These are phyloP conservation scores for Helostoma temminkii DNA, from an alignment of 2,797 vertebrate species.

Conservation along the genomic window DNA sequence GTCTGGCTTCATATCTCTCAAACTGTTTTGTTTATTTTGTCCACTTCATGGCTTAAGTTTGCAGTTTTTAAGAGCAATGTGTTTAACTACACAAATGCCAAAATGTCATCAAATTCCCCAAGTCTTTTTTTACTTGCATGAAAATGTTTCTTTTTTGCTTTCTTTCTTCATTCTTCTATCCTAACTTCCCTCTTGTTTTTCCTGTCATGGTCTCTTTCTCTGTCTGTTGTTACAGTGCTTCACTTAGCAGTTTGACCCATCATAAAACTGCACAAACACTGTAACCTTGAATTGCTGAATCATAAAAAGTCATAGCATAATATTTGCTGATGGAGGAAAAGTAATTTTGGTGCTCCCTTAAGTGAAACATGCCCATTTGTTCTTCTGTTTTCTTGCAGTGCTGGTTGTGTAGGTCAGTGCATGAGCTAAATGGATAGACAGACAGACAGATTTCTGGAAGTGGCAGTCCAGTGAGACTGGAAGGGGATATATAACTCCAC, in stretches of 20 bases:
- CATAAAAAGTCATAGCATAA: constrained; percentile 62
- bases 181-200: not conserved
- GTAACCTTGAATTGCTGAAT: constrained; percentile 57
- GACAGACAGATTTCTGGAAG: constrained; percentile 5
- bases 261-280: constrained; percentile 55
- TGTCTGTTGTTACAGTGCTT: constrained; percentile 20
- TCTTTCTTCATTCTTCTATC: not conserved
- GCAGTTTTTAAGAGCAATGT: constrained; percentile 7
- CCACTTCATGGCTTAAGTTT: not conserved
- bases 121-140: not conserved
- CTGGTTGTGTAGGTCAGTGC: not conserved
- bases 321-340: constrained; percentile 60
- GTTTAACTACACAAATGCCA: constrained; percentile 2
- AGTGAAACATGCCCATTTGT: not conserved
- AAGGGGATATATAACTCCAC: constrained; percentile 46
- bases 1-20: not conserved
- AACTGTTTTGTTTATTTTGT: not conserved
- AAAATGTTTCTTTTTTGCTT: not conserved
- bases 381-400: not conserved
- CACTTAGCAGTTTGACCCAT: constrained; percentile 41
- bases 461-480: constrained; percentile 31
- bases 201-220: constrained; percentile 7
- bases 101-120: not conserved
- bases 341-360: constrained; percentile 3
- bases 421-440: not conserved